Evolutionary conservation across 2,113 vertebrate genomes (phyloP), one percentile per base, ranked within the genome.

Genomic region (Chrysochloris asiatica): DNA sequence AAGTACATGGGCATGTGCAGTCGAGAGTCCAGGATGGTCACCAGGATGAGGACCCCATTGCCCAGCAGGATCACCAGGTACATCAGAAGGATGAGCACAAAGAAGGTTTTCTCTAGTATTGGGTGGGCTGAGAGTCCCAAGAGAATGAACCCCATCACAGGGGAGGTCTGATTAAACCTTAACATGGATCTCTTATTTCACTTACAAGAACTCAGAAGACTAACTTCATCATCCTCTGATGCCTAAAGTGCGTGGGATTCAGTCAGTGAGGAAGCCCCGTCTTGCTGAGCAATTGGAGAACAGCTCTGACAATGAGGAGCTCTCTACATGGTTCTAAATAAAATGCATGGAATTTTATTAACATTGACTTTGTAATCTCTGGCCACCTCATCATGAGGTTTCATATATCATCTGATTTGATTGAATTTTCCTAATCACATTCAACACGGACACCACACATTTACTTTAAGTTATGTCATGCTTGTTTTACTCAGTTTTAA

Each of bases 1-100:
- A 96, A 95, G 50, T 96, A 96, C 94, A 95, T 96, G 81, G 96
- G 94, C 0, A 43, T 94, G 91, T 95, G 83, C 48, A 95, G 92
- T 36, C 0, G 65, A 47, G 84, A 11, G 47, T 95, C 86, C 10
- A 75, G 16, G 36, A 80, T 1, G 16, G 86, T 95, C 61, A 96
- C 78, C 26, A 95, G 26, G 63, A 96, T 84, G 59, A 96, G 89
- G 71, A 95, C 21, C 8, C 93, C 43, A 0, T 95, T 96, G 6
- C 94, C 92, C 52, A 96, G 36, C 21, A 95, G 61, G 41, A 86
- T 86, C 43, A 90, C 69, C 45, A 92, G 59, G 54, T 96, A 96
- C 22, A 41, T 82, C 7, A 67, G 0, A 19, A 95, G 79, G 43
- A 96, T 87, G 61, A 96, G 69, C 41, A 90, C 24, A 28, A 95